A percentile compares a stretch with the other conserved stretches of the same genome.
Conservation (phyloP, 2,797 vertebrate genomes). For the Onychomys leucogaster region DNA sequence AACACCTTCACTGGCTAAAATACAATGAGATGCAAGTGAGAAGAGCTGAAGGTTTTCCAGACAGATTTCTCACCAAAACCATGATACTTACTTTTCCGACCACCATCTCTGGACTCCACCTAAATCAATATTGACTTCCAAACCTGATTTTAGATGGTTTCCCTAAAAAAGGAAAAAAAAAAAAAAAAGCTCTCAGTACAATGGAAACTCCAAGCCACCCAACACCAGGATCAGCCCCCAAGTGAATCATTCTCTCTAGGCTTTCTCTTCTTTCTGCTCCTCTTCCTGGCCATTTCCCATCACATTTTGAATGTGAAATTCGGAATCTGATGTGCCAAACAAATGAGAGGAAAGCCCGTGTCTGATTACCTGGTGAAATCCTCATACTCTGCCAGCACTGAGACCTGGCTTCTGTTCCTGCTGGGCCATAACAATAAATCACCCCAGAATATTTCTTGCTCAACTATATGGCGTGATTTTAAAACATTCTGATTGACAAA, state of each 20-base stretch:
- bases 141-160: not conserved
- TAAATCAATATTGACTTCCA: not conserved
- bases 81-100: not conserved
- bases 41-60: not conserved
- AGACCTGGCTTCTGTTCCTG: not conserved
- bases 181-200: not conserved
- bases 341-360: slow-evolving; percentile 28
- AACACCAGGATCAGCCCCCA: not conserved
- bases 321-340: not conserved
- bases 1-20: not conserved
- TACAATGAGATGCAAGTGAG: not conserved
- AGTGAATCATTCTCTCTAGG: not conserved
- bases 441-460: not conserved
- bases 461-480: not conserved
- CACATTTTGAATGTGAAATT: slow-evolving; percentile 1
- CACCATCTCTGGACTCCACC: not conserved
- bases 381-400: not conserved
- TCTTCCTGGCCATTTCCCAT: not conserved
- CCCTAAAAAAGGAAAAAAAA: not conserved
- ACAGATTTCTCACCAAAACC: slow-evolving; percentile 23
- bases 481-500: slow-evolving; percentile 16
- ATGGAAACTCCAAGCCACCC: not conserved
- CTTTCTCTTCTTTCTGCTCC: not conserved
- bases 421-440: not conserved
- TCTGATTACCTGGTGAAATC: slow-evolving; percentile 20